Conservation (phyloP, 2,797 vertebrate genomes). For the Diplodus sargus region DNA sequence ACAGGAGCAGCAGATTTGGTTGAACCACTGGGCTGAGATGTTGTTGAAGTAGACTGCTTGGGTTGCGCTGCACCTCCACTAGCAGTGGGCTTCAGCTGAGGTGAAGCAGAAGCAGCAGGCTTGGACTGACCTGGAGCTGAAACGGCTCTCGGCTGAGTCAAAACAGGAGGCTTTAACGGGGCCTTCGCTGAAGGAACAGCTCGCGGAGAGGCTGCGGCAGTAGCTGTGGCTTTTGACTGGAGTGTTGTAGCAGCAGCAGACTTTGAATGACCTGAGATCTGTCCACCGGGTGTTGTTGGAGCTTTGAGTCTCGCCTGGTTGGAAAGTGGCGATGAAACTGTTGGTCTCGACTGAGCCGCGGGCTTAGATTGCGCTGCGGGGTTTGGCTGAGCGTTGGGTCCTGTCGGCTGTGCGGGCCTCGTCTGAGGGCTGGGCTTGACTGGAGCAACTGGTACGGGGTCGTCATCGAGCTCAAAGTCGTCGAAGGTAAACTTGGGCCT, state of each 20-base stretch:
- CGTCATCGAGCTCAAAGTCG: conserved; percentile 87
- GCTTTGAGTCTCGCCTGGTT: conserved; percentile 59
- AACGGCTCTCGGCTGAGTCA: conserved; percentile 31
- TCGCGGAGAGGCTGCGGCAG: conserved; percentile 40
- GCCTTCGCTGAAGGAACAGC: conserved; percentile 6
- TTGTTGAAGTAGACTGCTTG: conserved; percentile 23
- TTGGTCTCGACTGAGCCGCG: conserved; percentile 37
- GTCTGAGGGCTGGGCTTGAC: conserved; percentile 40
- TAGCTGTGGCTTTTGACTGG: conserved; percentile 41
- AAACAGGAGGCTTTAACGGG: conserved; percentile 35
- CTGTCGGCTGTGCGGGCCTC: conserved; percentile 24
- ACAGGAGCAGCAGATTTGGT: conserved; percentile 25
- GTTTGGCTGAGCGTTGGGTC: conserved; percentile 41
- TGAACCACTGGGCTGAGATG: conserved; percentile 25
- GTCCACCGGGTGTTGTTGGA: conserved; percentile 49
- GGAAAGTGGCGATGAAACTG: conserved; percentile 40
- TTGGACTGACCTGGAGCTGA: conserved; percentile 44
- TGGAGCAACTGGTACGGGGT: conserved; percentile 69
- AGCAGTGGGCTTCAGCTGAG: conserved; percentile 34
- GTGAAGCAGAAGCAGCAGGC: conserved; percentile 28
- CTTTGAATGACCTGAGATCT: conserved; percentile 68
- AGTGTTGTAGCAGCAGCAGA: conserved; percentile 19
- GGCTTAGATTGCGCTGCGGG: conserved; percentile 36
- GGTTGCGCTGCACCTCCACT: conserved; percentile 17
- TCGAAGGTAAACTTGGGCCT: conserved; percentile 85